Conservation (phyloP, 2,113 vertebrate species). For the Catharus fuscescens region DNA sequence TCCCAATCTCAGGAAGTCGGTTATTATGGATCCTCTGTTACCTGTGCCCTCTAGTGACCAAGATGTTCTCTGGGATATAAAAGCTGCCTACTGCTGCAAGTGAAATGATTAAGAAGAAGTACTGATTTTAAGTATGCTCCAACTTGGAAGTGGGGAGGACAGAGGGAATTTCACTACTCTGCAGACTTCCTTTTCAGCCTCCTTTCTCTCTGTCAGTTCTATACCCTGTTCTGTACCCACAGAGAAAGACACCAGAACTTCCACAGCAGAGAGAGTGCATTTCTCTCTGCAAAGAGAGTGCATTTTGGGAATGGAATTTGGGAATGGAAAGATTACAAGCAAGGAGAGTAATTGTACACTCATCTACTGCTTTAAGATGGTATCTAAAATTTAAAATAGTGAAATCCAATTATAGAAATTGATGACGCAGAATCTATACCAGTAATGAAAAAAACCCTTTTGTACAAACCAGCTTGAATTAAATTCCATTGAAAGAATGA, state of each 20-base stretch:
- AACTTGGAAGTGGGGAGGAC: neutral
- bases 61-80: neutral
- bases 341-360: neutral
- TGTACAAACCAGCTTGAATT: neutral
- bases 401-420: neutral
- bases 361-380: neutral
- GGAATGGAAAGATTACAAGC: slow-evolving; percentile 4
- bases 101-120: neutral
- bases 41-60: neutral
- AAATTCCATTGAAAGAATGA: neutral
- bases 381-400: neutral
- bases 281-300: neutral
- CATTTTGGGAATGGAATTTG: neutral
- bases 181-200: neutral
- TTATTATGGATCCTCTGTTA: neutral
- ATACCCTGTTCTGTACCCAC: neutral
- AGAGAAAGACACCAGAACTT: neutral
- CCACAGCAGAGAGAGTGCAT: neutral
- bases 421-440: neutral
- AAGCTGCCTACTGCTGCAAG: neutral
- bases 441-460: neutral
- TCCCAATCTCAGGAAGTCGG: neutral
- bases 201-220: neutral
- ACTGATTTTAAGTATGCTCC: neutral
- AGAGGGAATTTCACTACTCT: neutral